Evolutionary conservation across 2,797 vertebrate species (phyloP).

Genomic region (Bradypodion ventrale): DNA sequence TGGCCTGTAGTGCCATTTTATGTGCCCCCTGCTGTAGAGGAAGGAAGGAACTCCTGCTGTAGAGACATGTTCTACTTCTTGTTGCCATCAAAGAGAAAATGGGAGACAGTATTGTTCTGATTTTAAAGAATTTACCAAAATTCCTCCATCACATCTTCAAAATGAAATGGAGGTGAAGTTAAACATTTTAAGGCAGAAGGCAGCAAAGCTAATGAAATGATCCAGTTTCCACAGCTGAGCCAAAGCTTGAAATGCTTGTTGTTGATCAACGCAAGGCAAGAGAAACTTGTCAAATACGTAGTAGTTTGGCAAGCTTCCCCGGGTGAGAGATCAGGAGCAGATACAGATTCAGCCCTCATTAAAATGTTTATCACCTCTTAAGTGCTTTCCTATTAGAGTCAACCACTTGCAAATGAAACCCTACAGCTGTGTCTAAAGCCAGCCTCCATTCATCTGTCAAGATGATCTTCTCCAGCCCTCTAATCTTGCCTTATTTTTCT

Average conservation of each 20-base stretch:
- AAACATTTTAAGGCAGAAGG: background rate
- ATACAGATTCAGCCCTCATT: background rate
- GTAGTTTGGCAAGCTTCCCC: background rate
- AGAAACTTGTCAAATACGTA: background rate
- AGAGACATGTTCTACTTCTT: too few relatives aligned
- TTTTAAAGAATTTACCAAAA: too few relatives aligned
- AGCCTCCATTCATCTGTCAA: background rate
- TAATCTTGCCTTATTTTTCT: background rate
- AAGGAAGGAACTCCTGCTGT: too few relatives aligned
- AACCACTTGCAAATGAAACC: background rate
- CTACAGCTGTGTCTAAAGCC: too few relatives aligned
- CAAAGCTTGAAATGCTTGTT: background rate
- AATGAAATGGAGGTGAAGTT: too few relatives aligned
- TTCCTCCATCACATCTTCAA: too few relatives aligned
- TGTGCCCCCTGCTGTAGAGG: too few relatives aligned
- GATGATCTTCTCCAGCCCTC: background rate
- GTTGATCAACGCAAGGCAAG: background rate
- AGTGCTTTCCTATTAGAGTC: background rate
- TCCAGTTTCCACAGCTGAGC: background rate
- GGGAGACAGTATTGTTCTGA: too few relatives aligned
- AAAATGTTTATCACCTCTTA: conserved; percentile 3
- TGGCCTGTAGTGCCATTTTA: too few relatives aligned
- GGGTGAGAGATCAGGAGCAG: background rate
- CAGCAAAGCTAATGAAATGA: background rate
- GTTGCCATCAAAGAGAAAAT: too few relatives aligned